Percentiles rank a stretch among this genome's conserved stretches.
Evolutionary conservation across 1,140 invertebrate species (phyloP).

Genomic region (Zeugodacus cucurbitae): DNA sequence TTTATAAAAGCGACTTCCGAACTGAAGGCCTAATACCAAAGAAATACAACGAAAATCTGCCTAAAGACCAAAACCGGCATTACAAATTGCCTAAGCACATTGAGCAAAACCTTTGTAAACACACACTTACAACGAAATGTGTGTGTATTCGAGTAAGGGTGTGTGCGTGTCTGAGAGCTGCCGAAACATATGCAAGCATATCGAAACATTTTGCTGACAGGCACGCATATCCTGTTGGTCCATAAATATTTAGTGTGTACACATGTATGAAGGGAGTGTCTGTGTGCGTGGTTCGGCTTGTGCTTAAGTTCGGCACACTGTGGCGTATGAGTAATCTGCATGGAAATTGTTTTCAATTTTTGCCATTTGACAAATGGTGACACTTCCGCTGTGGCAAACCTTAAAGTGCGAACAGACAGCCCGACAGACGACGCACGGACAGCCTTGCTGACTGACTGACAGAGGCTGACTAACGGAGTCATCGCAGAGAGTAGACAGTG

Average conservation of each 20-base stretch:
- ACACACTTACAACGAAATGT: neutral
- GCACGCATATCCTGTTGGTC: constrained; percentile 20
- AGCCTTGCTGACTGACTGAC: neutral
- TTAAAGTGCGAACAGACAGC: constrained; percentile 38
- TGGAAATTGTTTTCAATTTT: constrained; percentile 66
- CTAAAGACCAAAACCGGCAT: neutral
- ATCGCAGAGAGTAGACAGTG: neutral
- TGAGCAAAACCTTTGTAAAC: neutral
- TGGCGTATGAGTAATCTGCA: constrained; percentile 38
- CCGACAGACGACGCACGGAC: neutral
- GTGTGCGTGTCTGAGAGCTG: neutral
- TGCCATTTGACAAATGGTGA: constrained; percentile 66
- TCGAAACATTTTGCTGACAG: constrained; percentile 24
- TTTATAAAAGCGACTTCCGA: neutral
- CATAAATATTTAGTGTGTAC: neutral
- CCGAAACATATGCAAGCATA: neutral
- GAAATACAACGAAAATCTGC: constrained; percentile 20
- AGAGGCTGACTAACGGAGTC: neutral
- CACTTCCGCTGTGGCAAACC: constrained; percentile 61
- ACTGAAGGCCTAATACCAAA: neutral
- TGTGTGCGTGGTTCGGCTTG: neutral
- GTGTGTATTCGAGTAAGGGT: neutral
- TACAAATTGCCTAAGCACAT: constrained; percentile 14
- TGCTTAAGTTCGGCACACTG: neutral
- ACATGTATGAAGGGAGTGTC: neutral